phyloP scores from a whole-genome alignment of 1,140 invertebrate genomes.

The Ephestia elutella region DNA sequence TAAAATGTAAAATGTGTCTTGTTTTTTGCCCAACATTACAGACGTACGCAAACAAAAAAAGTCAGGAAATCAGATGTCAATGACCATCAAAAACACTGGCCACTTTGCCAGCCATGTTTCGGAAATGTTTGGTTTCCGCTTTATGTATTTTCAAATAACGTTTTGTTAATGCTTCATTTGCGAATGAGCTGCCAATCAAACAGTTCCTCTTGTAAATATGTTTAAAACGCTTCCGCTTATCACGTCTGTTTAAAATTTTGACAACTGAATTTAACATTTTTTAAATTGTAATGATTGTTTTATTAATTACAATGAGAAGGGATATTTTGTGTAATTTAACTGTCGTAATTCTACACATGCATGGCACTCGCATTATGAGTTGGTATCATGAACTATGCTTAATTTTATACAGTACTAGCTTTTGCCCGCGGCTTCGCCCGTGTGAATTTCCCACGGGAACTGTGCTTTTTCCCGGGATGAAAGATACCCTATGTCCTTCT shows the following conservation, averaged over 20 bases:
- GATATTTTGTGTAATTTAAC: neutral
- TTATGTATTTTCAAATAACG: neutral
- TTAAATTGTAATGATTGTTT: neutral
- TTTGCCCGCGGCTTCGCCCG: no score
- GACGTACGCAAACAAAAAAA: no score
- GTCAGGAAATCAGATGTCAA: no score
- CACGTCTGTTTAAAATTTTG: neutral
- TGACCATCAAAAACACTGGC: neutral
- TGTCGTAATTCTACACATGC: neutral
- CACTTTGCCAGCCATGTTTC: neutral
- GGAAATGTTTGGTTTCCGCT: neutral
- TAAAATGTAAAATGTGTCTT: no score
- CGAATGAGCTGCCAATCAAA: neutral
- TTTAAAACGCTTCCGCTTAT: neutral
- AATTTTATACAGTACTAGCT: no score
- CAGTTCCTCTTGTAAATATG: neutral
- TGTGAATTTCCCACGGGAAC: no score
- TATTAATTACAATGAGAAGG: neutral
- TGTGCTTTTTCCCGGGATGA: no score
- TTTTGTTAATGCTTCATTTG: constrained; percentile 2
- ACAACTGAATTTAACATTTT: neutral
- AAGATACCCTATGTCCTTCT: no score
- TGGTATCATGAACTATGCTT: no score
- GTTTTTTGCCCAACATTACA: no score
- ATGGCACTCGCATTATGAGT: no score